phyloP scores from a whole-genome alignment of 2,888 invertebrate species.

The Listrodromus nycthemerus region DNA sequence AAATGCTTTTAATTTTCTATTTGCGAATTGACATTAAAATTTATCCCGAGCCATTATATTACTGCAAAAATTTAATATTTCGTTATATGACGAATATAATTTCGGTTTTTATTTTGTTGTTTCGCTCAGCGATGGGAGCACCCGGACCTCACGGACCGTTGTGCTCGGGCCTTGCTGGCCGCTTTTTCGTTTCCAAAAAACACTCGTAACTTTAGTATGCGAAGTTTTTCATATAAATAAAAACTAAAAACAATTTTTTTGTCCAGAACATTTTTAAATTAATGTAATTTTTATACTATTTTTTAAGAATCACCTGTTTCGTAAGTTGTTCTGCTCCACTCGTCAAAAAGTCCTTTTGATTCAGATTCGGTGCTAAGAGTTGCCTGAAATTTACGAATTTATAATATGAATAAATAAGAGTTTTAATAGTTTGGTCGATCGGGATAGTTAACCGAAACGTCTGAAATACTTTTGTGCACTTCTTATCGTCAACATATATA shows the following conservation, averaged over 20 bases:
- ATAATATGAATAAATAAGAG: slow-evolving; percentile 80
- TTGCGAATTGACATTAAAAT: background rate
- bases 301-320: slow-evolving; percentile 88
- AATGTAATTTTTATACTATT: background rate
- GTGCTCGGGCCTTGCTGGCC: too few species aligned
- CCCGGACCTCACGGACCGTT: too few species aligned
- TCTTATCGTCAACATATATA: background rate
- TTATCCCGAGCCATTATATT: background rate
- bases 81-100: too few species aligned
- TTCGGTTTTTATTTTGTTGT: too few species aligned
- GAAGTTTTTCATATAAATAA: too few species aligned
- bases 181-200: too few species aligned
- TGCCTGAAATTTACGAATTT: slow-evolving; percentile 92
- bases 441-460: background rate
- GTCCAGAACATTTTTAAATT: background rate
- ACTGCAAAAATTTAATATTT: too few species aligned
- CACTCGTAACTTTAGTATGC: too few species aligned
- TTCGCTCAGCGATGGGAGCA: too few species aligned
- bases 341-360: slow-evolving; percentile 95
- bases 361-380: slow-evolving; percentile 96
- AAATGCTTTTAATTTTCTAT: too few species aligned
- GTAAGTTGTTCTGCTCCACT: slow-evolving; percentile 94
- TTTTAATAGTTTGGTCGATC: slow-evolving; percentile 58
- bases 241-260: too few species aligned
- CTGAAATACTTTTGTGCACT: background rate